phyloP scores from a whole-genome alignment of 1,140 invertebrate genomes.

The Musca domestica region DNA sequence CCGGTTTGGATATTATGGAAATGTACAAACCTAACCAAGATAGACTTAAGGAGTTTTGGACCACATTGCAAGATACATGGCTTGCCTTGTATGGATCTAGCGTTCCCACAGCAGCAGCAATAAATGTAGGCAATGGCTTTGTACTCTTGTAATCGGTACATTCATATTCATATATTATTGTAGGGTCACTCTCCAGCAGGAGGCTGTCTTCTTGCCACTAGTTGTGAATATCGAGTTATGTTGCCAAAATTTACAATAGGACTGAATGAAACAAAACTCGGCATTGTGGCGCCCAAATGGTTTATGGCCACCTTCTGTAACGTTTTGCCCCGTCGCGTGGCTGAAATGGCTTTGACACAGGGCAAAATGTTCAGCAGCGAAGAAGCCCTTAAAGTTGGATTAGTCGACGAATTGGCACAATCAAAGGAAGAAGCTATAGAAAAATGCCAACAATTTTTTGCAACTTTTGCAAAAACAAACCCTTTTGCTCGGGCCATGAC shows the following conservation, averaged over 20 bases:
- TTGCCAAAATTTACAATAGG: constrained; percentile 75
- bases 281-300: constrained; percentile 75
- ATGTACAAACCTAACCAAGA: constrained; percentile 78
- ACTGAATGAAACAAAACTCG: constrained; percentile 72
- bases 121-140: constrained; percentile 67
- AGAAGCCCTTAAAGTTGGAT: constrained; percentile 68
- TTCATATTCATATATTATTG: background rate
- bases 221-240: constrained; percentile 84
- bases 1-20: constrained; percentile 82
- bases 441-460: constrained; percentile 67
- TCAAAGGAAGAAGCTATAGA: constrained; percentile 67
- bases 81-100: constrained; percentile 70
- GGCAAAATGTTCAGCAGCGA: constrained; percentile 72
- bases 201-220: constrained; percentile 75
- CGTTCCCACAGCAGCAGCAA: constrained; percentile 74
- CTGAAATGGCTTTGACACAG: constrained; percentile 73
- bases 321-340: constrained; percentile 53
- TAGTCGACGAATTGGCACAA: constrained; percentile 73
- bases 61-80: constrained; percentile 75
- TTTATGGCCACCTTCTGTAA: constrained; percentile 61
- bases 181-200: constrained; percentile 81
- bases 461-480: constrained; percentile 63
- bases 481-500: constrained; percentile 61
- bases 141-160: background rate
- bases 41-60: constrained; percentile 72